Evolutionary conservation across 2,888 invertebrate genomes (phyloP), one percentile per base, ranked within the genome.

Genomic region (Megalurothrips usitatus): DNA sequence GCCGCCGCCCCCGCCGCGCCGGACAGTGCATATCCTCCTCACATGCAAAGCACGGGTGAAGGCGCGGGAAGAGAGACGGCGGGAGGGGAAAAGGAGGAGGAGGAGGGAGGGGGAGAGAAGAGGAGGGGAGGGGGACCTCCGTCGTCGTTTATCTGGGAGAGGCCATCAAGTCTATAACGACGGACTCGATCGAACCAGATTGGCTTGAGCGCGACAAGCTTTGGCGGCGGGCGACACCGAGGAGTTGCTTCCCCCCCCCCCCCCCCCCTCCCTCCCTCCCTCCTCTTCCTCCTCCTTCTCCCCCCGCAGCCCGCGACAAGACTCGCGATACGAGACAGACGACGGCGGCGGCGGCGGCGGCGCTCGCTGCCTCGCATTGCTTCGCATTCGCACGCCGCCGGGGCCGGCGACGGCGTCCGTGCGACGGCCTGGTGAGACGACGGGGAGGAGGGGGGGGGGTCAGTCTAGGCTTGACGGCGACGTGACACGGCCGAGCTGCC

Each of bases 111-210:
- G 52, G 52, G 52, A 17, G 49, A 12, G 49, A 9, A 11, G 58
- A 0, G 14, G 58, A 14, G 14, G 58, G 58, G 19, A 58, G 58
- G 17, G 19, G 58, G 58, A 11, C 6, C 34, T 43, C 34, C 34
- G 6, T 43, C 34, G 6, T 43, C 19, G 34, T 43, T 43, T 26
- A 75, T 75, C 68, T 75, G 23, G 9, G 23, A 8, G 68, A 75
- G 68, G 68, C 68, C 68, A 75, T 75, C 68, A 26, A 75, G 68
- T 75, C 68, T 26, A 26, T 75, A 75, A 75, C 68, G 68, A 12
- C 68, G 68, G 68, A 23, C 26, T 23, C 23, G 68, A 23, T 23
- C n/a, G 68, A 68, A 23, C 26, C 23, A 23, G 68, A 23, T 68
- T 23, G 68, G 68, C 23, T 23, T 12, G 68, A 12, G 68, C 68